Percentiles rank a stretch among this genome's conserved stretches.
Evolutionary conservation across 2,797 vertebrate species (phyloP).

Genomic region (Pseudochirops corinnae): DNA sequence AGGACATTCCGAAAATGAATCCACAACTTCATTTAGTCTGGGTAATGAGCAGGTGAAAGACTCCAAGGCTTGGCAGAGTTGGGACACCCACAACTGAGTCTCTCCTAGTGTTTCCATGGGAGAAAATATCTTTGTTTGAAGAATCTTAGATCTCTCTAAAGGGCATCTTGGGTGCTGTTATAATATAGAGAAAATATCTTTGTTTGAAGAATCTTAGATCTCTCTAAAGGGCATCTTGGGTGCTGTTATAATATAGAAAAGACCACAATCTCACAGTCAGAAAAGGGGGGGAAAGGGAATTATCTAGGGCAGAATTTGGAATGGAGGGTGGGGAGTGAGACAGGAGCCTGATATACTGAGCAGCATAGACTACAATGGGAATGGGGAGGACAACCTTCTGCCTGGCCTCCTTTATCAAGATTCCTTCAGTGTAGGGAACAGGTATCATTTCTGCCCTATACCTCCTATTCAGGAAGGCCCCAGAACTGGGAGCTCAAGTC

Average conservation of each 20-base stretch:
- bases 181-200: not conserved
- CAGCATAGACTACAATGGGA: not conserved
- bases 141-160: not conserved
- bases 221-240: not conserved
- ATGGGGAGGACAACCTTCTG: not conserved
- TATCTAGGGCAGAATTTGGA: not conserved
- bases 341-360: not conserved
- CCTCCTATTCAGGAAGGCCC: not conserved
- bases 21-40: not conserved
- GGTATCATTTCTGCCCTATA: not conserved
- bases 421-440: not conserved
- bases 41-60: not conserved
- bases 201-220: not conserved
- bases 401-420: not conserved
- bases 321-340: not conserved
- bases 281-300: not conserved
- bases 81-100: not conserved
- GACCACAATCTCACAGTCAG: not conserved
- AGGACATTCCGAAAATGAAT: not conserved
- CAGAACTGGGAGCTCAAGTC: not conserved
- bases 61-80: not conserved
- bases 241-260: not conserved
- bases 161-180: not conserved
- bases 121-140: not conserved
- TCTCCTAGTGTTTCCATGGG: not conserved